These are phyloP conservation scores for Botrylloides violaceus DNA, from an alignment of 23 tunicate genomes.

Conservation along the genomic window DNA sequence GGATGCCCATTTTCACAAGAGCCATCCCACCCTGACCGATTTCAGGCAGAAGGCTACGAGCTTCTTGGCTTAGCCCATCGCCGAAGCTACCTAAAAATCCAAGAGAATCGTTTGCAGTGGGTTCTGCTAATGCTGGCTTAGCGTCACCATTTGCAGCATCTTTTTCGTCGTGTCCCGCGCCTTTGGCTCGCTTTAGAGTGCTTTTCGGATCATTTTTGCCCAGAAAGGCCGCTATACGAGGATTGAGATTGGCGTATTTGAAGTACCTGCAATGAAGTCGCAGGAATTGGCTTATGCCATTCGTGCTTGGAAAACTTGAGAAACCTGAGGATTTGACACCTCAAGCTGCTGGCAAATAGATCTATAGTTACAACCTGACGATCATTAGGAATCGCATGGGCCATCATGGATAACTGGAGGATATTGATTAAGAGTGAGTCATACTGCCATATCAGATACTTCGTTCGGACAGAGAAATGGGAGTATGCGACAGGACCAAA, in stretches of 20 bases:
- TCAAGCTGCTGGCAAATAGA: no score
- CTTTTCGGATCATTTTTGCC: conserved; percentile 87
- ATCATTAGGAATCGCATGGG: no score
- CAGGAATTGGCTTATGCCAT: no score
- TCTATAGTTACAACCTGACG: no score
- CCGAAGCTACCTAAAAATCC: conserved; percentile 57
- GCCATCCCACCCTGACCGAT: conserved; percentile 36
- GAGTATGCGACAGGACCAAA: no score
- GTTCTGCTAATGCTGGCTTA: conserved; percentile 16
- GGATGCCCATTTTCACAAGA: conserved; percentile 16
- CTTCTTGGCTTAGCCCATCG: conserved; percentile 51
- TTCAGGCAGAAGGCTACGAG: conserved; percentile 56
- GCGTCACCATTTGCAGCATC: conserved; percentile 25
- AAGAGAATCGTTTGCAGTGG: conserved; percentile 24
- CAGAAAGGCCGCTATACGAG: conserved; percentile 79
- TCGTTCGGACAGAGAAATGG: no score
- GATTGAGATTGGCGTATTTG: conserved; percentile 92
- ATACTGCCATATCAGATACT: no score
- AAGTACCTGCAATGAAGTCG: conserved; percentile 76
- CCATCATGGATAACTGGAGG: no score
- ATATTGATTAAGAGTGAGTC: no score
- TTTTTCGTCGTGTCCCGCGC: conserved; percentile 55
- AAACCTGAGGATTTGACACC: no score
- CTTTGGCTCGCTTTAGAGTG: conserved; percentile 48
- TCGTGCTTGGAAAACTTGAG: no score